Evolutionary conservation across 2,888 invertebrate species (phyloP).

Genomic region (Dynastes grantii): DNA sequence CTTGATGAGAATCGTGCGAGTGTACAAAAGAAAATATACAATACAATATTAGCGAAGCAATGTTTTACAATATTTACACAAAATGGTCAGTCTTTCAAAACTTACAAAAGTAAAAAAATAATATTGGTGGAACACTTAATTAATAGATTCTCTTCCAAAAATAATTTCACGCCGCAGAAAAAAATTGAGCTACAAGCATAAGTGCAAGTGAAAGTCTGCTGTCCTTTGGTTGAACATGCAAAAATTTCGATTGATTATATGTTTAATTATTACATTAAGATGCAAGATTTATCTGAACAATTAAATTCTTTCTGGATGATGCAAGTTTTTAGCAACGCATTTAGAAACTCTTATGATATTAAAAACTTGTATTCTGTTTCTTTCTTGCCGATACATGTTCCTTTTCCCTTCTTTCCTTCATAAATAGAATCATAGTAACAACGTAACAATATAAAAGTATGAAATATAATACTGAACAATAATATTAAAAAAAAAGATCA

Average conservation of each 20-base stretch:
- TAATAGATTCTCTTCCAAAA: too few relatives aligned
- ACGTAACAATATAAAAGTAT: conserved; percentile 42
- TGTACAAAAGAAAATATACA: not conserved
- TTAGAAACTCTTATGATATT: conserved; percentile 1
- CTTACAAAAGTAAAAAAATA: conserved; percentile 1
- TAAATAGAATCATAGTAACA: conserved; percentile 46
- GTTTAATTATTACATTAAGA: too few relatives aligned
- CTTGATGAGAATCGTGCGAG: not conserved
- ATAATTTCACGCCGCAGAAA: too few relatives aligned
- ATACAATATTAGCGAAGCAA: not conserved
- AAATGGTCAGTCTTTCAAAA: conserved; percentile 9
- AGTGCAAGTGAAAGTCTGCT: too few relatives aligned
- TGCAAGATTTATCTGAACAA: too few relatives aligned
- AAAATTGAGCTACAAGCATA: too few relatives aligned
- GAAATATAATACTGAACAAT: conserved; percentile 46
- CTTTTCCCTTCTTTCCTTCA: conserved; percentile 27
- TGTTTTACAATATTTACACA: conserved; percentile 7
- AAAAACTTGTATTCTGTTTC: conserved; percentile 33
- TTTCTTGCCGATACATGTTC: not conserved
- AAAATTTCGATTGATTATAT: too few relatives aligned
- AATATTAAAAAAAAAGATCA: conserved; percentile 1
- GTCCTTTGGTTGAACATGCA: too few relatives aligned
- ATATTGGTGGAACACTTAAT: not conserved
- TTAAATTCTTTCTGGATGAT: too few relatives aligned
- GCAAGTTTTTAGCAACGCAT: too few relatives aligned